Evolutionary conservation across 2,113 vertebrate species (phyloP), one percentile per base, ranked within the genome.

Genomic region (Albula goreensis): DNA sequence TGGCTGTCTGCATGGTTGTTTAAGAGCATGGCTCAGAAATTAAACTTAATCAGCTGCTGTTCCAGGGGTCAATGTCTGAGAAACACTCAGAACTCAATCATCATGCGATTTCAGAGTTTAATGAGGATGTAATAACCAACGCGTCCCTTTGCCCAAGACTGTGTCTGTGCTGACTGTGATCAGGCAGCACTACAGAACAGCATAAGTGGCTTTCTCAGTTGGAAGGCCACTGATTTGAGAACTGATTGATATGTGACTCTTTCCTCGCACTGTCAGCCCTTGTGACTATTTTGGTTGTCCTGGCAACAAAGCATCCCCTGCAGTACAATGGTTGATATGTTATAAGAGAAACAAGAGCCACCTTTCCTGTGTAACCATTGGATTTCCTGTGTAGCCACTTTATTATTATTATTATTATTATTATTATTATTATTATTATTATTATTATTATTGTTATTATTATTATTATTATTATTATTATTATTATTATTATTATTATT

Each of bases 51-150:
- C 85, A 86, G 51, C 84, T 77, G 17, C 56, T 31, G 63, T 66
- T 66, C 51, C 12, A 56, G 57, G 57, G 60, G 57, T 83, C 83
- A 86, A 88, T 86, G 48, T 56, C 51, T 85, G 83, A 86, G 85
- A 78, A 83, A 86, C 77, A 60, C 82, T 83, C 83, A 79, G 85
- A 84, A 57, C 52, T 87, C 83, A 83, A 83, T 85, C 60, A 88
- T 66, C 19, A 86, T 82, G 22, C 57, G 60, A 85, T 87, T 89
- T 82, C 66, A 50, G 22, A 25, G 22, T 31, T n/a, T 74, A 74
- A 74, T 74, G 70, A 74, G 70, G 25, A 31, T 11, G 70, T 74
- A 74, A 74, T 25, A 31, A 31, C 10, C 9, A 8, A 31, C 9
- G 10, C 4, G 70, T 74, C 70, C 22, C 70, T 31, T 74, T n/a